Evolutionary conservation across 2,797 vertebrate genomes (phyloP).

Genomic region (Rhinophrynus dorsalis): DNA sequence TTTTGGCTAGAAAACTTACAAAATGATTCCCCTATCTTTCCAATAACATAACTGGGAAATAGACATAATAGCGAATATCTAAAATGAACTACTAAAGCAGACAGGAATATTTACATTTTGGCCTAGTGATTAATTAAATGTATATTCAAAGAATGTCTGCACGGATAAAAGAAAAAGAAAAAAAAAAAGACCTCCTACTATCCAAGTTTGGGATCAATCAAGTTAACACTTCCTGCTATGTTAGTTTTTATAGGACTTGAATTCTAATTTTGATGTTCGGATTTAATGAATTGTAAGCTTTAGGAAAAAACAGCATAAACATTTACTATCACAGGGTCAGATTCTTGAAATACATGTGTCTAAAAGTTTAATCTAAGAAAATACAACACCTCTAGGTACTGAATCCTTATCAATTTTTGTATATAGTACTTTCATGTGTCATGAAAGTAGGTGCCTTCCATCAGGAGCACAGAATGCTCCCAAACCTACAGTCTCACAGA

Average conservation of each 20-base stretch:
- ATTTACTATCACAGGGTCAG: constrained; percentile 66
- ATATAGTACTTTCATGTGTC: too few species aligned
- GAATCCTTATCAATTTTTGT: too few species aligned
- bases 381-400: constrained; percentile 51
- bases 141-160: neutral
- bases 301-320: constrained; percentile 65
- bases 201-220: constrained; percentile 69
- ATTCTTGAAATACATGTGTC: constrained; percentile 65
- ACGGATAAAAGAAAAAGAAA: neutral
- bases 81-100: too few species aligned
- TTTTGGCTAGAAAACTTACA: too few species aligned
- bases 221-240: constrained; percentile 69
- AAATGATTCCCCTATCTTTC: too few species aligned
- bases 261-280: constrained; percentile 74
- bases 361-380: constrained; percentile 57
- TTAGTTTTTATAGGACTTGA: constrained; percentile 89
- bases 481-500: too few species aligned
- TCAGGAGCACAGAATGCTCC: too few species aligned
- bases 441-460: too few species aligned
- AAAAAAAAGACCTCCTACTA: constrained; percentile 28
- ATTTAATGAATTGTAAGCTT: constrained; percentile 69
- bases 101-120: constrained; percentile 1
- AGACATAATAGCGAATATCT: too few species aligned
- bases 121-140: neutral
- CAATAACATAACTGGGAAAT: too few species aligned